Conservation (phyloP, 2,888 invertebrate species). For the Alsophila aescularia region DNA sequence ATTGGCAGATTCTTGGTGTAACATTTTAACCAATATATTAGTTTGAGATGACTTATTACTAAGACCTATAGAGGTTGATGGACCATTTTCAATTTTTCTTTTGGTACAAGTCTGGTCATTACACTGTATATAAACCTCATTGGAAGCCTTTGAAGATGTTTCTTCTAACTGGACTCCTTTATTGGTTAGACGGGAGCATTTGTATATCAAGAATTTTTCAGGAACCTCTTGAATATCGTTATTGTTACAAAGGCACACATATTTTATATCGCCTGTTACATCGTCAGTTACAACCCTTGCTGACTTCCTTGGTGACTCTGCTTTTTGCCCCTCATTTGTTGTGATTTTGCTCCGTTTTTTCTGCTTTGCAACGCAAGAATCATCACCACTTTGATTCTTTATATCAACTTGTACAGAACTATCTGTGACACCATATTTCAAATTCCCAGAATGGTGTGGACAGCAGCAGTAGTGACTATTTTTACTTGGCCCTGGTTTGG, state of each 20-base stretch:
- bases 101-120: constrained; percentile 16
- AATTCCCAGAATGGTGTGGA: constrained; percentile 50
- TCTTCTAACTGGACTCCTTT: constrained; percentile 46
- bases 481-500: constrained; percentile 53
- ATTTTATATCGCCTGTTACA: constrained; percentile 56
- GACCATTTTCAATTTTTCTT: not conserved
- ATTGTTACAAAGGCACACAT: constrained; percentile 65
- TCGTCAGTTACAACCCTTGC: constrained; percentile 43
- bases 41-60: constrained; percentile 67
- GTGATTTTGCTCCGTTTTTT: not conserved
- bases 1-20: constrained; percentile 40
- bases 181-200: constrained; percentile 59
- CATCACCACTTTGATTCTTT: constrained; percentile 39
- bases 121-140: constrained; percentile 14
- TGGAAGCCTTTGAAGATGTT: constrained; percentile 33
- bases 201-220: constrained; percentile 64
- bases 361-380: constrained; percentile 23
- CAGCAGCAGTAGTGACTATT: constrained; percentile 62
- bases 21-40: constrained; percentile 53
- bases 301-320: constrained; percentile 36
- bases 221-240: constrained; percentile 48
- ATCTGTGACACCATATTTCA: constrained; percentile 56
- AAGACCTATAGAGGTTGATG: constrained; percentile 5
- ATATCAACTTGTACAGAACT: constrained; percentile 70
- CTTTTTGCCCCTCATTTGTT: constrained; percentile 25